These are phyloP conservation scores for Zaprionus ghesquierei DNA, from an alignment of 1,140 invertebrate species.

Conservation along the genomic window DNA sequence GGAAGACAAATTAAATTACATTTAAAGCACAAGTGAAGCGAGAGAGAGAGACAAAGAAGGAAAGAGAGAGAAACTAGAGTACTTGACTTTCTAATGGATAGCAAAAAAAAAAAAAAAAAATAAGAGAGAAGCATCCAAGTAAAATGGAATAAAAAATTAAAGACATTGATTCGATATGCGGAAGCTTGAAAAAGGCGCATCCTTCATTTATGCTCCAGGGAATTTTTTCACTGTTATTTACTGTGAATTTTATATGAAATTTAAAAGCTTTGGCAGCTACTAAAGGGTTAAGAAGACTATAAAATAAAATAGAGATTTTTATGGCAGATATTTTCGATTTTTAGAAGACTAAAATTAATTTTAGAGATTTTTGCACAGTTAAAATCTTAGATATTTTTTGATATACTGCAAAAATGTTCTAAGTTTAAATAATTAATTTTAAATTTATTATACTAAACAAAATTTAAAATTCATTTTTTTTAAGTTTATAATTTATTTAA, in stretches of 20 bases:
- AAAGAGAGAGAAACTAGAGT: background rate
- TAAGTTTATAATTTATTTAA: no score
- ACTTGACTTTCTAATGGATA: slow-evolving; percentile 22
- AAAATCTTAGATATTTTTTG: no score
- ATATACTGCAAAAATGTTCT: no score
- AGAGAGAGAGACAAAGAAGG: background rate
- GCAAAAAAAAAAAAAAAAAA: slow-evolving; percentile 43
- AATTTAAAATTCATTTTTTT: no score
- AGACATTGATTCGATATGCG: slow-evolving; percentile 41
- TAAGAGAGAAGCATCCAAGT: background rate
- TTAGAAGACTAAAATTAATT: no score
- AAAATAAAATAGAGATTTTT: no score
- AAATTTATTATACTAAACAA: no score
- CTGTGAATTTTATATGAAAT: background rate
- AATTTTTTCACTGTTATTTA: background rate
- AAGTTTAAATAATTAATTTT: no score
- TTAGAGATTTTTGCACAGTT: no score
- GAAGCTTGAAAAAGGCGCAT: slow-evolving; percentile 17
- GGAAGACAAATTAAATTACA: slow-evolving; percentile 80
- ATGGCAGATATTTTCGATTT: no score
- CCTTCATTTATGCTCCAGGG: background rate
- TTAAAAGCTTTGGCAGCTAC: background rate
- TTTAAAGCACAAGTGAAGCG: slow-evolving; percentile 61
- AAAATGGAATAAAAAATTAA: slow-evolving; percentile 24
- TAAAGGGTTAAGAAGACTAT: background rate